These are phyloP conservation scores for Malaclemys terrapin DNA, from an alignment of 2,113 vertebrate species.

Conservation along the genomic window DNA sequence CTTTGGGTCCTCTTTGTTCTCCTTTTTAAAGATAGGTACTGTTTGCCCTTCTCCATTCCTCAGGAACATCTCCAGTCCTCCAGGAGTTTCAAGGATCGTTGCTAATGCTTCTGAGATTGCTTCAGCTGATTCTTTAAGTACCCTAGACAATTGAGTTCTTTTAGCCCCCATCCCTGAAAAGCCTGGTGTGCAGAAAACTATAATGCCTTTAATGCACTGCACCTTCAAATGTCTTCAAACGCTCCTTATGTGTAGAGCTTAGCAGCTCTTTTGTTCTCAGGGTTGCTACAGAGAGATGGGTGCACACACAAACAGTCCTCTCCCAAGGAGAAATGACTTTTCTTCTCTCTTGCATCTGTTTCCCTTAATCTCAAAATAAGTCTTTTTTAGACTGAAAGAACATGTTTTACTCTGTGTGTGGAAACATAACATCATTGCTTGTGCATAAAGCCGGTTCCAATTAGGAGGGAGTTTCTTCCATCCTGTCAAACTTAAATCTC, in stretches of 20 bases:
- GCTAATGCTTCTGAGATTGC: background rate
- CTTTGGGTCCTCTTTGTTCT: no score
- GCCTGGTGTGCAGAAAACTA: background rate
- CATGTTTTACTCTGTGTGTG: conserved; percentile 5
- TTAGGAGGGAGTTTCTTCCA: conserved; percentile 34
- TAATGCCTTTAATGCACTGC: background rate
- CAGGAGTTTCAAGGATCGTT: background rate
- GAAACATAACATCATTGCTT: background rate
- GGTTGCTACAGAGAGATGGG: background rate
- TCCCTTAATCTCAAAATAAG: conserved; percentile 51
- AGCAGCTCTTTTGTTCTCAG: accelerated
- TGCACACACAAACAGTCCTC: background rate
- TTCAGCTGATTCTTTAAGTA: background rate
- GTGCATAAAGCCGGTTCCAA: conserved; percentile 31
- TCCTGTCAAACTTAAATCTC: conserved; percentile 41
- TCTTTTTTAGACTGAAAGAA: conserved; percentile 15
- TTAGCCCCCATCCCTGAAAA: background rate
- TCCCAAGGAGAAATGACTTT: background rate
- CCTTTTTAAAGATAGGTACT: background rate
- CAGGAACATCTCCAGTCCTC: background rate
- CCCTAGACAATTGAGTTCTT: background rate
- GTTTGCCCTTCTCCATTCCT: background rate
- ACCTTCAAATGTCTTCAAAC: background rate
- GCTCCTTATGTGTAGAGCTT: background rate
- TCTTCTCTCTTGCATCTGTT: background rate